Base-by-base conservation (phyloP, 92 coral and sea anemone species). In the Nematostella vectensis region DNA sequence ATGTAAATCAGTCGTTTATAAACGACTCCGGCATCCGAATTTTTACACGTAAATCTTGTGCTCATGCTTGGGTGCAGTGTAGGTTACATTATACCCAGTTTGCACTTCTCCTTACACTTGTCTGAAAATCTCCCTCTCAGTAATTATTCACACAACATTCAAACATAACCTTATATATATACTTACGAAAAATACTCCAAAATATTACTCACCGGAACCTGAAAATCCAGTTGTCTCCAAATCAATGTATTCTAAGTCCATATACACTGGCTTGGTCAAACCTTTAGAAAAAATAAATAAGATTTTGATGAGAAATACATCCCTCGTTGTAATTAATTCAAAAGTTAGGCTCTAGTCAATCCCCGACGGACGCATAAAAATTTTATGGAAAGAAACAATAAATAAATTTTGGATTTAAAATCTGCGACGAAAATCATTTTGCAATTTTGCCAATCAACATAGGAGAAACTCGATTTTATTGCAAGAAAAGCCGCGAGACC, bases 161-260 rank as follows among this genome's bases (percentile, higher is more conserved):
- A 22, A 51, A 51, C 4, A 51, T 51, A 51, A 24, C 10, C 9
- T 51, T 24, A 15, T 6, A 11, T 3, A 4, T 11, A 44, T 54
- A 66, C 42, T 54, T 52, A 66, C 64, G 58, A 52, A 58, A 56
- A 68, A 58, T 29, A 48, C 33, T 52, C 59, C 9, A 8, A 51
- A 27, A 33, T 54, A n/a, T 61, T 4, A 43, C 88, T 60, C 64
- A 85, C 94, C 94, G 44, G 73, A 28, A 36, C 83, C 81, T 54
- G 86, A n/a, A 8, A 85, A 72, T 11, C 94, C 88, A 1, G 94
- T 85, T 2, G 88, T 80, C 57, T 79, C 88, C 57, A 85, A 63
- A 57, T 85, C 94, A 23, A 85, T 85, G 57, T 85, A 85, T 50
- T 85, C 94, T 25, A 80, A 67, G 60, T 80, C 94, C 94, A 85